Evolutionary conservation across 2,797 vertebrate species (phyloP), one percentile per base, ranked within the genome.

Genomic region (Nannoperca australis): DNA sequence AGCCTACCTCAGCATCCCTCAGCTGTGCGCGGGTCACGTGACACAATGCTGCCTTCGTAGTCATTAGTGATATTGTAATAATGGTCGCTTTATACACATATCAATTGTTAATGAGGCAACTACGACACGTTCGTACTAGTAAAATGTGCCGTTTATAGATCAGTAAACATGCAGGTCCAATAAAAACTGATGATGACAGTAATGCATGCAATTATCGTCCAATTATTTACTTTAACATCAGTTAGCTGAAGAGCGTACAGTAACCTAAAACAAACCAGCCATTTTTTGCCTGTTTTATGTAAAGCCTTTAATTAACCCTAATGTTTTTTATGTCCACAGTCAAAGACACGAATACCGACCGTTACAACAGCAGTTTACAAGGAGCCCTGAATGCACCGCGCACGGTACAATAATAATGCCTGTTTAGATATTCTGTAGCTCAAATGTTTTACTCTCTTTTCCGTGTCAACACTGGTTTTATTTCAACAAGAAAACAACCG

Each of bases 1-100:
- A 92, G 80, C 80, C 88, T 88, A 55, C 82, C 73, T 83, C 88
- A 70, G 80, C 88, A 70, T 84, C 88, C 71, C 90, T 93, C 92
- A 93, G 93, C 93, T 93, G 92, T 91, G 85, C 73, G 1, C 45
- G 42, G 66, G 83, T 93, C 93, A 94, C 49, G 91, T 94, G 93
- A 93, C 85, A 32, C 27, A 0, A 12, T 69, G 92, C 34, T 73
- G 80, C 86, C 34, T 92, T 91, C 86, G 78, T 0, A 0, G 76
- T 17, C 79, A 14, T 27, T 22, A 2, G 44, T 51, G 17, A 75
- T 49, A 4, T 58, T 42, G 44, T 24, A 32, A 42, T 3, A 27
- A 42, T 24, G 1, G 20, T 3, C 0, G 13, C 15, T 24, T 38
- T 2, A 27, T 24, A 22, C 20, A 2, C 18, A 24, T 3, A 22